A percentile compares a stretch with the other conserved stretches of the same genome.
phyloP scores from a whole-genome alignment of 2,113 vertebrate genomes.

The Gymnarchus niloticus region DNA sequence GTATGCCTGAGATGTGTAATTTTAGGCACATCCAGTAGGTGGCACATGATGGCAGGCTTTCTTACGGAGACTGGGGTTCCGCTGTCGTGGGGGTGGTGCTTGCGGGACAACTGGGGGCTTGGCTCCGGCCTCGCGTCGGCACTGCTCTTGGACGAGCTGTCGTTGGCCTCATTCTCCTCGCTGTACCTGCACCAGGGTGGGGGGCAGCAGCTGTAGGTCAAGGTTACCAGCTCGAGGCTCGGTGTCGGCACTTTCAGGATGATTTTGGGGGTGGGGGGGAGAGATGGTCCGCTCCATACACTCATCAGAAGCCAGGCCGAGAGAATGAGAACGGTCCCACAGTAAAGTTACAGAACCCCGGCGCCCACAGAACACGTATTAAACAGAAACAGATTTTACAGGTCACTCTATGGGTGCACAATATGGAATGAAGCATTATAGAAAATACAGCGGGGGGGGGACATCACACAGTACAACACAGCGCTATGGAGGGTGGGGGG shows the following conservation, averaged over 20 bases:
- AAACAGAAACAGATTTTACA: not conserved
- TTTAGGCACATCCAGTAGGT: not conserved
- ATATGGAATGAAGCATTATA: not conserved
- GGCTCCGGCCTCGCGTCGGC: constrained; percentile 70
- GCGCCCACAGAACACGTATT: not conserved
- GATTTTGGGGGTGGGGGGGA: not conserved
- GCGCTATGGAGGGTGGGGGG: not conserved
- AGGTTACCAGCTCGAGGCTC: constrained; percentile 53
- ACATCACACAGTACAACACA: not conserved
- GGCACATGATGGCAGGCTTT: not conserved
- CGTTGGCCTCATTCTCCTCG: constrained; percentile 72
- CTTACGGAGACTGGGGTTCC: constrained; percentile 66
- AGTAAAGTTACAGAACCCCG: not conserved
- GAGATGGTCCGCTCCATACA: too few relatives aligned
- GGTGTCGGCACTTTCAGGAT: constrained; percentile 24
- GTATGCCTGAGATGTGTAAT: too few relatives aligned
- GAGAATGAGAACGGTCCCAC: too few relatives aligned
- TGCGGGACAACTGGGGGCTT: constrained; percentile 71
- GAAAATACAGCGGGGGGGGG: not conserved
- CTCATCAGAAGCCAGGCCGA: too few relatives aligned
- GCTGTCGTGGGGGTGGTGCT: constrained; percentile 62
- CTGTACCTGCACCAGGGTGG: constrained; percentile 70
- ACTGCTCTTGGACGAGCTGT: constrained; percentile 71
- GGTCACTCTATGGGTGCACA: not conserved
- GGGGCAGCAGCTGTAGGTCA: constrained; percentile 61